phyloP scores from a whole-genome alignment of 2,888 invertebrate genomes.

The Eristalinus sepulchralis region DNA sequence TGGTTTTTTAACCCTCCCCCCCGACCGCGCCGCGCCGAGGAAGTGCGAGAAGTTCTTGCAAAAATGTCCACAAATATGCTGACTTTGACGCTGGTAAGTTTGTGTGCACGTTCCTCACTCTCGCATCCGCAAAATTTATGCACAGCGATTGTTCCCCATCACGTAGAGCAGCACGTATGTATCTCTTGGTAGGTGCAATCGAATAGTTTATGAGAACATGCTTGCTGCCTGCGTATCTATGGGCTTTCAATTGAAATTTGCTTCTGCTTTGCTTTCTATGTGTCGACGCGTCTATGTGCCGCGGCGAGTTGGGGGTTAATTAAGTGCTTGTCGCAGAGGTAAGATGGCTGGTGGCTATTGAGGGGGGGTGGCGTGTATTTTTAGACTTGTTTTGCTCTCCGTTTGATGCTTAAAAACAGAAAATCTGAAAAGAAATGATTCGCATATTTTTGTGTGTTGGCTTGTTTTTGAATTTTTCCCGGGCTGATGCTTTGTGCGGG shows the following conservation, averaged over 20 bases:
- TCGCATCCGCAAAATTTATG: constrained; percentile 12
- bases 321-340: constrained; percentile 32
- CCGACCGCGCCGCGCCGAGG: not conserved
- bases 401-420: constrained; percentile 14
- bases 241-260: constrained; percentile 25
- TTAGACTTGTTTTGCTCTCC: constrained; percentile 11
- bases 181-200: constrained; percentile 27
- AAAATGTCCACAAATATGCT: constrained; percentile 72
- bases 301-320: constrained; percentile 46
- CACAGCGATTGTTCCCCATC: constrained; percentile 12
- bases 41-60: not conserved
- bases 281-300: constrained; percentile 3
- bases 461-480: not conserved
- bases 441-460: constrained; percentile 11
- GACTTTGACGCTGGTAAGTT: constrained; percentile 73
- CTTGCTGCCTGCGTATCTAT: constrained; percentile 32
- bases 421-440: constrained; percentile 1
- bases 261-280: not conserved
- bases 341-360: too few relatives aligned
- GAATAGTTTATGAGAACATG: constrained; percentile 34
- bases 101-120: constrained; percentile 18
- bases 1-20: not conserved
- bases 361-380: not conserved
- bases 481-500: constrained; percentile 37
- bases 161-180: constrained; percentile 5